phyloP scores from a whole-genome alignment of 2,113 vertebrate genomes.

The Misgurnus anguillicaudatus region DNA sequence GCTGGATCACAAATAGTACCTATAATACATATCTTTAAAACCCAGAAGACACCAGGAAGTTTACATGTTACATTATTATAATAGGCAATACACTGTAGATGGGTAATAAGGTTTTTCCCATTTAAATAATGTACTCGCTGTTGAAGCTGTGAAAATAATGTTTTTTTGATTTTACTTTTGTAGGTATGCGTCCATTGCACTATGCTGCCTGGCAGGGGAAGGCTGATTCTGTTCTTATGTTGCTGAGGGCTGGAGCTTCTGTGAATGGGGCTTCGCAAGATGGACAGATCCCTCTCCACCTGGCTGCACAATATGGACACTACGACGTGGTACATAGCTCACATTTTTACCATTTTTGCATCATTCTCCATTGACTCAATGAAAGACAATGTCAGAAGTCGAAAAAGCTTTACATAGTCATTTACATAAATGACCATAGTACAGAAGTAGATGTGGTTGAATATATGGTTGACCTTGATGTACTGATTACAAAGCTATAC shows the following conservation, averaged over 20 bases:
- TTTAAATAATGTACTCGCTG: neutral
- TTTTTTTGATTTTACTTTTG: neutral
- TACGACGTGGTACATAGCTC: slow-evolving; percentile 86
- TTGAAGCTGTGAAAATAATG: neutral
- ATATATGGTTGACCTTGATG: neutral
- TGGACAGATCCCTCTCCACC: slow-evolving; percentile 92
- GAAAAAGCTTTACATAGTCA: neutral
- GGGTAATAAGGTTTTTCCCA: no score
- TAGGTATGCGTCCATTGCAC: slow-evolving; percentile 95
- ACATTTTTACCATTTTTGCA: neutral
- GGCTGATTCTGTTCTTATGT: slow-evolving; percentile 81
- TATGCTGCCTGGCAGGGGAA: slow-evolving; percentile 95
- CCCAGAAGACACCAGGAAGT: neutral
- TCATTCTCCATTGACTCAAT: neutral
- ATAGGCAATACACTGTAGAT: neutral
- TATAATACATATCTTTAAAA: no score
- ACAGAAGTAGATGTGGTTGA: neutral
- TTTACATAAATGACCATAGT: neutral
- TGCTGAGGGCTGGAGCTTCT: slow-evolving; percentile 84
- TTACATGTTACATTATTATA: neutral
- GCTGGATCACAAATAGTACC: no score
- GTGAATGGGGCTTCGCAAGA: slow-evolving; percentile 89
- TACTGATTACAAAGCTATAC: neutral
- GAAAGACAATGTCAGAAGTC: neutral
- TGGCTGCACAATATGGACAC: slow-evolving; percentile 93